phyloP scores from a whole-genome alignment of 2,113 vertebrate genomes.

The Apteryx owenii region DNA sequence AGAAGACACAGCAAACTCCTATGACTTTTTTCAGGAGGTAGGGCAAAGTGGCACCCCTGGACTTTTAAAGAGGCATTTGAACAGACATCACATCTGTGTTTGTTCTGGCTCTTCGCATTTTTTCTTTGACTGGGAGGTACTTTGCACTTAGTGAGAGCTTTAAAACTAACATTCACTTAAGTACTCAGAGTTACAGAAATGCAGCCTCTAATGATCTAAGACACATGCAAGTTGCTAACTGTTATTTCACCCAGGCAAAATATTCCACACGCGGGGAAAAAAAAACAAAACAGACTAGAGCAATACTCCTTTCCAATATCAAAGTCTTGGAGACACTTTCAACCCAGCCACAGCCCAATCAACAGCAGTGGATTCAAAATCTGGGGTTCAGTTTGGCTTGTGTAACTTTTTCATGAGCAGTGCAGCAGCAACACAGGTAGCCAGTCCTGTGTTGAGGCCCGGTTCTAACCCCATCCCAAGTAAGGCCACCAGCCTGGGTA shows the following conservation, averaged over 20 bases:
- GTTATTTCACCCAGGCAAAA: background rate
- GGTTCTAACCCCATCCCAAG: background rate
- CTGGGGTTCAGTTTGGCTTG: background rate
- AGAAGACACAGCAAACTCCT: background rate
- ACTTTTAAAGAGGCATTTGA: background rate
- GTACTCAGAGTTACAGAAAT: background rate
- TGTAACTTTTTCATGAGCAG: background rate
- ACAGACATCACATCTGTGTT: background rate
- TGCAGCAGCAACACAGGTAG: background rate
- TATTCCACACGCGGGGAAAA: background rate
- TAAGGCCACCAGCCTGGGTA: background rate
- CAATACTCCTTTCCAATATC: background rate
- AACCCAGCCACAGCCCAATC: background rate
- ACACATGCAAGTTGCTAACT: background rate
- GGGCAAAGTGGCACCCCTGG: background rate
- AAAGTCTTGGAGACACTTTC: too few species aligned
- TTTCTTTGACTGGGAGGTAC: background rate
- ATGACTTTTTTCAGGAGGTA: background rate
- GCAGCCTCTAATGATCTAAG: background rate
- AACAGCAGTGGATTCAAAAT: background rate
- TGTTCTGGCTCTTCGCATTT: background rate
- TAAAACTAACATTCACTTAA: background rate
- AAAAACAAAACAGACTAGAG: background rate
- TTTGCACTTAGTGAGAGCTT: background rate
- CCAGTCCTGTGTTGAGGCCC: background rate